Base-by-base conservation (phyloP, 1,140 invertebrate species). In the Brachionus paranguensis region DNA sequence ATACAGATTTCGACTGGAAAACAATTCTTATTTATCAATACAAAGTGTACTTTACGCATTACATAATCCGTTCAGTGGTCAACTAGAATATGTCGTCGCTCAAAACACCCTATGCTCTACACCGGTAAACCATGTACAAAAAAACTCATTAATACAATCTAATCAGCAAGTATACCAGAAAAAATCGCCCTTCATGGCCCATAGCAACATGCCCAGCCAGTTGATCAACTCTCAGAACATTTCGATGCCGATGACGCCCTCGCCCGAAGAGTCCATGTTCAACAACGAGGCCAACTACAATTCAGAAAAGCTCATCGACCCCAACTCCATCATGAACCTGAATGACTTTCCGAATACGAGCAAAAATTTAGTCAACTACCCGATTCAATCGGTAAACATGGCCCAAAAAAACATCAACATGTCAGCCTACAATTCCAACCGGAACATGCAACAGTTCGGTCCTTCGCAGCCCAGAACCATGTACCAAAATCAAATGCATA, bases 21-120 rank as follows among this genome's bases (percentile, higher is more conserved):
- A 81, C 27, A 68, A 60, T 33, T 45, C 78, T 0, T 81, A 43
- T 45, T 11, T 81, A 4, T 20, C 37, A 24, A 20, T 81, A 43
- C 20, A 81, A 45, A 81, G 78, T 81, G 78, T 81, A 10, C 60
- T 81, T 14, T 64, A 64, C 17, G 78, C 78, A n/a, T 37, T 64
- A 20, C 64, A 60, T 5, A 81, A 81, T 81, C 78, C 78, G 41
- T 81, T 81, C 41, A 81, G 60, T 47, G 20, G 33, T 64, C 78
- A 81, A 64, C 53, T 81, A 12, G 78, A 81, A 68, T 81, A 64
- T 24, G 64, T 81, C 7, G 53, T 81, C 24, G 43, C 72, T 50
- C 72, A 76, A 50, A 76, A 76, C 43, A 50, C 72, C 10, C 17
- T 76, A 24, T 24, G 43, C 11, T 14, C 72, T 2, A 50, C 45